These are phyloP conservation scores for Eupsittula cactorum DNA, from an alignment of 2,113 vertebrate genomes.

Conservation along the genomic window DNA sequence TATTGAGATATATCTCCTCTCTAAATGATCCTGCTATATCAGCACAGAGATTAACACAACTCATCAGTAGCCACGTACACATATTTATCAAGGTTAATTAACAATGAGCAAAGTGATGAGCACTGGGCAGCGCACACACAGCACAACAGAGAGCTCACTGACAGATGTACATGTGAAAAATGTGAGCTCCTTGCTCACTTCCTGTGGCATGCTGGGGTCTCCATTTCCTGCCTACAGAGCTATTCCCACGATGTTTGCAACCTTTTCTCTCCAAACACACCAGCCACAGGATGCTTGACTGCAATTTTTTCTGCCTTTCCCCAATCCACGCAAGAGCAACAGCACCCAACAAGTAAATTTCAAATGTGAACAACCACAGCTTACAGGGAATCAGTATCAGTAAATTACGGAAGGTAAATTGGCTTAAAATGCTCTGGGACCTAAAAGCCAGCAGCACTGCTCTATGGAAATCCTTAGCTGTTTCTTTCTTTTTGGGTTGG, in stretches of 20 bases:
- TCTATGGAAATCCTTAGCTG: not conserved
- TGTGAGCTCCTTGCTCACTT: not conserved
- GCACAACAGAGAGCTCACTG: not conserved
- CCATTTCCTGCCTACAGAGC: not conserved
- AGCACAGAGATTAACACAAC: slow-evolving; percentile 49
- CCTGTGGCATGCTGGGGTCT: not conserved
- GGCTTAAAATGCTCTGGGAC: not conserved
- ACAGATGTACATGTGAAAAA: not conserved
- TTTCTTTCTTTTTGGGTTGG: not conserved
- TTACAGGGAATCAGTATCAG: not conserved
- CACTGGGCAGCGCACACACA: not conserved
- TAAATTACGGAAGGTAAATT: not conserved
- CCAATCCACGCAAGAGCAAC: not conserved
- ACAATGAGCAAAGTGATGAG: not conserved
- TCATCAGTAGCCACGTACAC: slow-evolving; percentile 10
- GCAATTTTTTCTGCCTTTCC: not conserved
- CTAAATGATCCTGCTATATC: not conserved
- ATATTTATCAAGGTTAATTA: slow-evolving; percentile 42
- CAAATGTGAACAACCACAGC: not conserved
- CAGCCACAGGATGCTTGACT: not conserved
- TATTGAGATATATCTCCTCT: not conserved
- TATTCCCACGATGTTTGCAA: not conserved
- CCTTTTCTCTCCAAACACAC: not conserved
- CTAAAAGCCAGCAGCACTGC: not conserved
- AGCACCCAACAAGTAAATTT: not conserved